phyloP scores from a whole-genome alignment of 2,113 vertebrate genomes.

The Tetraodon nigroviridis region DNA sequence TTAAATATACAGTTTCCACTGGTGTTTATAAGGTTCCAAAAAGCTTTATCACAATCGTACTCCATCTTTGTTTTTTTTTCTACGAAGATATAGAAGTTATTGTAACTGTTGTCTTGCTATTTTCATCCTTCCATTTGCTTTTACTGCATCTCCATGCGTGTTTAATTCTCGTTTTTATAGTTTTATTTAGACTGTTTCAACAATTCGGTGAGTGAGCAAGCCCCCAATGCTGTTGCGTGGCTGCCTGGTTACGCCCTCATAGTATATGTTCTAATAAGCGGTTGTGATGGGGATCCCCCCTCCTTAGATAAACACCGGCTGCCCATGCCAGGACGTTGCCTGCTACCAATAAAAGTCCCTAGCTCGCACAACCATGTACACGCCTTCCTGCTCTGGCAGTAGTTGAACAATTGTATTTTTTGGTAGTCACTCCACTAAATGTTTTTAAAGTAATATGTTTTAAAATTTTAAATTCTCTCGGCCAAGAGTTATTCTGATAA shows the following conservation, averaged over 20 bases:
- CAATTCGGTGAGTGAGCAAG: slow-evolving; percentile 57
- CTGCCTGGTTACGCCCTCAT: slow-evolving; percentile 61
- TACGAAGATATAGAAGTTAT: too few relatives aligned
- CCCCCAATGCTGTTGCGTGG: slow-evolving; percentile 58
- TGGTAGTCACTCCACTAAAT: background rate
- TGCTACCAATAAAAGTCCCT: slow-evolving; percentile 57
- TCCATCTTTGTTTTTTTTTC: too few relatives aligned
- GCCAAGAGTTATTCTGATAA: background rate
- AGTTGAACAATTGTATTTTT: background rate
- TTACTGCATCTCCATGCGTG: slow-evolving; percentile 19
- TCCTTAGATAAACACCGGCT: slow-evolving; percentile 60
- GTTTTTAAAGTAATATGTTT: too few relatives aligned
- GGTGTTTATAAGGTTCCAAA: too few relatives aligned
- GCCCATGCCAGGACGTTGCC: slow-evolving; percentile 49
- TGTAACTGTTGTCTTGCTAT: too few relatives aligned
- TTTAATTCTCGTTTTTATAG: slow-evolving; percentile 49
- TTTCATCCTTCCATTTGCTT: background rate
- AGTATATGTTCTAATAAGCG: slow-evolving; percentile 65
- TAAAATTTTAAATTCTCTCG: too few relatives aligned
- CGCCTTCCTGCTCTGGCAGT: slow-evolving; percentile 37
- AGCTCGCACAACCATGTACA: slow-evolving; percentile 31
- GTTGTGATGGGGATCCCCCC: slow-evolving; percentile 67
- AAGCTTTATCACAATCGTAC: too few relatives aligned
- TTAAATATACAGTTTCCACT: slow-evolving; percentile 5
- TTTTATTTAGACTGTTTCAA: slow-evolving; percentile 56